A percentile compares a stretch with the other conserved stretches of the same genome.
These are phyloP conservation scores for Neopelma chrysocephalum DNA, from an alignment of 2,797 vertebrate genomes.

Conservation along the genomic window DNA sequence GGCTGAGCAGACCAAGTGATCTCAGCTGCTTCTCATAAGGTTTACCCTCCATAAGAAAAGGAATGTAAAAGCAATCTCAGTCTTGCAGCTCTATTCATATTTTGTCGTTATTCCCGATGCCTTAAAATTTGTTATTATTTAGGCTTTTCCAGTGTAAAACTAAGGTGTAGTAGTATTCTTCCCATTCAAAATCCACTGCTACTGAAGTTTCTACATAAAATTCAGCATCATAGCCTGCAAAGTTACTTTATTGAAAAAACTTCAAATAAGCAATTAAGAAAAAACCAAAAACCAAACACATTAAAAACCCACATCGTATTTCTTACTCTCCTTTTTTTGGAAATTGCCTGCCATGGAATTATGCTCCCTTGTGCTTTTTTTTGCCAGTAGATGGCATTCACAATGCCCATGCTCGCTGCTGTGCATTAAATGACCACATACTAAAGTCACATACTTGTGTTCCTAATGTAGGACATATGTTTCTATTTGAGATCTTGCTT, in stretches of 20 bases:
- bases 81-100: background rate
- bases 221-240: background rate
- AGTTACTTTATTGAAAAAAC: background rate
- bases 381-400: slow-evolving; percentile 66
- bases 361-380: background rate
- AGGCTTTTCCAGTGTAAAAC: background rate
- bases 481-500: background rate
- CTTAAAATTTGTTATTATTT: background rate
- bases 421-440: background rate
- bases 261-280: background rate
- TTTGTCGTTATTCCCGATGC: background rate
- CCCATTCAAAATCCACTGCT: background rate
- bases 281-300: background rate
- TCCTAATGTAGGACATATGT: background rate
- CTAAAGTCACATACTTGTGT: background rate
- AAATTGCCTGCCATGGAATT: background rate
- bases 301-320: background rate
- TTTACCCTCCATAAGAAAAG: background rate
- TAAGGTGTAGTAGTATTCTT: background rate
- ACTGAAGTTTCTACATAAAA: background rate
- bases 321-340: background rate
- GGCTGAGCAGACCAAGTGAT: background rate
- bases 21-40: background rate
- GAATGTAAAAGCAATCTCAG: background rate
- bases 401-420: background rate